phyloP scores from a whole-genome alignment of 2,888 invertebrate genomes.

The Phaedon cochleariae region DNA sequence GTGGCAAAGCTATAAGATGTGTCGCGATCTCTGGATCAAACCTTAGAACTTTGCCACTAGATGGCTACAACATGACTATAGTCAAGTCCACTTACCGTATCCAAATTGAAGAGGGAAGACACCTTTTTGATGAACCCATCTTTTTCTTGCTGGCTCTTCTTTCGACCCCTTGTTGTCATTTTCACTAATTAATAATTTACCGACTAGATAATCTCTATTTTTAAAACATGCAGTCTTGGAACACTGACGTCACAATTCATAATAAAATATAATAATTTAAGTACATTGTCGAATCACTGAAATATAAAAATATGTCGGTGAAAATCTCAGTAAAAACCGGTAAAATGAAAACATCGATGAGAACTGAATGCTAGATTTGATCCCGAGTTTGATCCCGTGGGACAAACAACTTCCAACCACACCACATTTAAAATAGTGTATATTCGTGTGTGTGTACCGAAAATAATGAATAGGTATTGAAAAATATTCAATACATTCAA shows the following conservation, averaged over 20 bases:
- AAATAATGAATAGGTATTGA: too few species aligned
- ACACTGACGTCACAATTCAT: conserved; percentile 36
- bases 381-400: too few species aligned
- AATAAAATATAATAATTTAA: conserved; percentile 14
- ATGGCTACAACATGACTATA: not conserved
- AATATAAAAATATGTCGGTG: conserved; percentile 4
- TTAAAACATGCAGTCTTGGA: conserved; percentile 1
- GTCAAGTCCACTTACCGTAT: conserved; percentile 72
- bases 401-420: too few species aligned
- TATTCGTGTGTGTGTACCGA: too few species aligned
- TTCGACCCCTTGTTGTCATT: conserved; percentile 71
- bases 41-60: too few species aligned
- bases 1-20: too few species aligned
- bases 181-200: conserved; percentile 18
- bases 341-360: too few species aligned
- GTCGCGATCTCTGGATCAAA: too few species aligned
- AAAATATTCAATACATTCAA: too few species aligned
- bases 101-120: conserved; percentile 86
- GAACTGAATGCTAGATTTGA: too few species aligned
- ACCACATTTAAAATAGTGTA: too few species aligned
- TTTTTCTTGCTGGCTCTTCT: conserved; percentile 69
- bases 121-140: conserved; percentile 87
- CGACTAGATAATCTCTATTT: not conserved
- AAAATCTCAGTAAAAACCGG: not conserved
- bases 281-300: not conserved